phyloP scores from a whole-genome alignment of 2,113 vertebrate species.

The Piprites chloris region DNA sequence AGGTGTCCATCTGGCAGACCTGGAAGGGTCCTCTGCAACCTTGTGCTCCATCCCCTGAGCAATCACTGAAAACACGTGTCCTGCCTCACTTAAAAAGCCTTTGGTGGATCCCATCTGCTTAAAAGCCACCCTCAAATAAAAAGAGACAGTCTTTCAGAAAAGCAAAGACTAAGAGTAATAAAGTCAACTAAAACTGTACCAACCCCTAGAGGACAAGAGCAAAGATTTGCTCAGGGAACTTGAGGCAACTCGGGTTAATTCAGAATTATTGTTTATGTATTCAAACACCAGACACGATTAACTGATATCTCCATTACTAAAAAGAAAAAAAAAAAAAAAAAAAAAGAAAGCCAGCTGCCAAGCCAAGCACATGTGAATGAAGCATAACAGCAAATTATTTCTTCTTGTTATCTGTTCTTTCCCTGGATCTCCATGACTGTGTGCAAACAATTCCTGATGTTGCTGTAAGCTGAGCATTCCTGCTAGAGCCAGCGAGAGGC shows the following conservation, averaged over 20 bases:
- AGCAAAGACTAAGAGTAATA: neutral
- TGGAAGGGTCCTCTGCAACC: neutral
- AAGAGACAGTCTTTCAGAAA: neutral
- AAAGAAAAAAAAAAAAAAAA: neutral
- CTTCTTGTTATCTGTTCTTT: neutral
- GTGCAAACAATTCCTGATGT: neutral
- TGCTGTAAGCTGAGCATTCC: neutral
- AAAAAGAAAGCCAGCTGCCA: neutral
- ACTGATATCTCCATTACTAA: neutral
- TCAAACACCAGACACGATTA: neutral
- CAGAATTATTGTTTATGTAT: neutral
- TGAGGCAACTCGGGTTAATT: neutral
- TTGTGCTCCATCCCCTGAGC: neutral
- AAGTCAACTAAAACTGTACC: neutral
- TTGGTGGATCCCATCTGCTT: neutral
- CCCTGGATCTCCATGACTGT: neutral
- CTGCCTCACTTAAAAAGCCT: neutral
- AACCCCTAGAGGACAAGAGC: neutral
- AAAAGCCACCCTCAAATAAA: neutral
- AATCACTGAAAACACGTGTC: neutral
- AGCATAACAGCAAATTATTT: neutral
- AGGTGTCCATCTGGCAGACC: neutral
- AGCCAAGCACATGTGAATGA: neutral
- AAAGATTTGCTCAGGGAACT: neutral
- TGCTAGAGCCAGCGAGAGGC: neutral